Evolutionary conservation across 1,140 invertebrate species (phyloP).

Genomic region (Apis cerana): DNA sequence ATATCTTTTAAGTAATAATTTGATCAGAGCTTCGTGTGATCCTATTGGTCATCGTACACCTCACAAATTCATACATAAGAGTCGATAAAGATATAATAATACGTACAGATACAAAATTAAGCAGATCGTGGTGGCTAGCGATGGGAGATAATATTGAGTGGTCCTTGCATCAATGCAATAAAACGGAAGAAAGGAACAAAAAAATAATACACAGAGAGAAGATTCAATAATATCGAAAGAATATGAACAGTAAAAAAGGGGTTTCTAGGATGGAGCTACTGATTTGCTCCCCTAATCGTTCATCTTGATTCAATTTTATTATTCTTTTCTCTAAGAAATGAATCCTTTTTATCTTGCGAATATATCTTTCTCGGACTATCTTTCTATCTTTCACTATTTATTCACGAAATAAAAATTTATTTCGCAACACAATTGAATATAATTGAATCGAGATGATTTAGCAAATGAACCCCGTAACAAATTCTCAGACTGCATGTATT

Average conservation of each 20-base stretch:
- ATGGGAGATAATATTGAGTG: conserved; percentile 81
- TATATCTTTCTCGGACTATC: background rate
- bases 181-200: conserved; percentile 50
- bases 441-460: conserved; percentile 33
- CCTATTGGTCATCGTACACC: conserved; percentile 31
- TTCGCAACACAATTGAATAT: background rate
- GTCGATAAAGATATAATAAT: conserved; percentile 49
- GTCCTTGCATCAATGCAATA: conserved; percentile 80
- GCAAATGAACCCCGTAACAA: conserved; percentile 32
- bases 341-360: background rate
- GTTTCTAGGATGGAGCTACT: conserved; percentile 16
- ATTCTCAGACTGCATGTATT: conserved; percentile 33
- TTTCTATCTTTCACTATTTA: too few species aligned
- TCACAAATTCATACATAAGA: conserved; percentile 65
- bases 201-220: conserved; percentile 70
- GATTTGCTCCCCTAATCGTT: conserved; percentile 23
- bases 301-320: conserved; percentile 16
- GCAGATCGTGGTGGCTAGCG: conserved; percentile 78
- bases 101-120: conserved; percentile 78
- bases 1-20: background rate
- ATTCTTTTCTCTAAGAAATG: background rate
- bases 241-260: conserved; percentile 62
- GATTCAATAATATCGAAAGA: conserved; percentile 64
- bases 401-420: too few species aligned
- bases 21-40: conserved; percentile 11